Percentiles rank a stretch among this genome's conserved stretches.
These are phyloP conservation scores for Perodicticus potto DNA, from an alignment of 2,797 vertebrate species.

Conservation along the genomic window DNA sequence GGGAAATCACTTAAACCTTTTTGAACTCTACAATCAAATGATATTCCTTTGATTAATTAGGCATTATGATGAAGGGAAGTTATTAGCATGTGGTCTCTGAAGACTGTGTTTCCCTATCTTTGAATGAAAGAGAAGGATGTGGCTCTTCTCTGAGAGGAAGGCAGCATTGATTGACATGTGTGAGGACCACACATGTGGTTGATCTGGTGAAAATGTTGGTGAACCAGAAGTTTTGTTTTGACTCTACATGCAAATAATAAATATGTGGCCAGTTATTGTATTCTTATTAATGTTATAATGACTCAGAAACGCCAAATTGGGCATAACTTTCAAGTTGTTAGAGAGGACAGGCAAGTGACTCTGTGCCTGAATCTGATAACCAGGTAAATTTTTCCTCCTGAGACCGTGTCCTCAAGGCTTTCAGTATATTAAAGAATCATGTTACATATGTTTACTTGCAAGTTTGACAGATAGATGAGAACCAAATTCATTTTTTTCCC, in stretches of 20 bases:
- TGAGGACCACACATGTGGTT: neutral
- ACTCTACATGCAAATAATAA: neutral
- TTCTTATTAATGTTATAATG: neutral
- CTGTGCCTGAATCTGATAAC: conserved; percentile 1
- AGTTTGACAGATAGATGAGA: neutral
- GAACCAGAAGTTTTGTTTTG: conserved; percentile 27
- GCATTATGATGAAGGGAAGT: neutral
- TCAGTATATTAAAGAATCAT: neutral
- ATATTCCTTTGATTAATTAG: conserved; percentile 28
- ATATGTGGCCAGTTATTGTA: neutral
- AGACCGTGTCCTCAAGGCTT: neutral
- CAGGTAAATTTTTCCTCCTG: neutral
- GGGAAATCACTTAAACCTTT: conserved; percentile 23
- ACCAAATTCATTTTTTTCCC: neutral
- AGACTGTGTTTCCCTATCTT: conserved; percentile 26
- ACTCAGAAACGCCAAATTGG: conserved; percentile 2
- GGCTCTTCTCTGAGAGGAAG: neutral
- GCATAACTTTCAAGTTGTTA: neutral
- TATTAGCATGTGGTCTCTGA: neutral
- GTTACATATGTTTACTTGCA: neutral
- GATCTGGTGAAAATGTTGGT: neutral
- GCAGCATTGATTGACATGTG: neutral
- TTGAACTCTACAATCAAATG: neutral
- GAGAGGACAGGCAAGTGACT: conserved; percentile 11
- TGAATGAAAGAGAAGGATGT: neutral